These are phyloP conservation scores for Rhagium mordax DNA, from an alignment of 2,888 invertebrate species.

Conservation along the genomic window DNA sequence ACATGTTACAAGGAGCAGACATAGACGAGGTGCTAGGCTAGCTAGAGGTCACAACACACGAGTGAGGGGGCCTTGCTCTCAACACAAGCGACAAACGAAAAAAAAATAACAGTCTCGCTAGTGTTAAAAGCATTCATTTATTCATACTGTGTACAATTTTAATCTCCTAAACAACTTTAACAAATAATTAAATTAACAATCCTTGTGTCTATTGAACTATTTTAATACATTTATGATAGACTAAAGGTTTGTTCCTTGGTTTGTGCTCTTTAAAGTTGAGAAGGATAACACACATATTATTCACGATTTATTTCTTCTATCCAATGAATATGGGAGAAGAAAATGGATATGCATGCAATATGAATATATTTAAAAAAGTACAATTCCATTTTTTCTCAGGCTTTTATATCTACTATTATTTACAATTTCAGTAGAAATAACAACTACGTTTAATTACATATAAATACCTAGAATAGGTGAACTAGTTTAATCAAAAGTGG, in stretches of 20 bases:
- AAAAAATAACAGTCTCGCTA: conserved; percentile 19
- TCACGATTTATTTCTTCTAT: conserved; percentile 39
- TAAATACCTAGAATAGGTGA: neutral
- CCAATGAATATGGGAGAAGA: conserved; percentile 8
- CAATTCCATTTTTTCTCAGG: conserved; percentile 12
- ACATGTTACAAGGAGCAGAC: conserved; percentile 63
- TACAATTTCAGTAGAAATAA: conserved; percentile 15
- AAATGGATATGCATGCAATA: conserved; percentile 8
- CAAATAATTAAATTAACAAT: conserved; percentile 45
- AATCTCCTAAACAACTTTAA: conserved; percentile 45
- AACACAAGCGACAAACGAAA: conserved; percentile 50
- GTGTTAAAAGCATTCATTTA: conserved; percentile 53
- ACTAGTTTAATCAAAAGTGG: neutral
- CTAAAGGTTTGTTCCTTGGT: conserved; percentile 44
- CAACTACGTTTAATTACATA: neutral
- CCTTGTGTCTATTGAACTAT: conserved; percentile 45
- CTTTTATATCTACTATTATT: conserved; percentile 13
- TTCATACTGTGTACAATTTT: conserved; percentile 50
- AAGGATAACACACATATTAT: conserved; percentile 55
- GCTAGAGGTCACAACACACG: conserved; percentile 65
- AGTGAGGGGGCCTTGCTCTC: conserved; percentile 60
- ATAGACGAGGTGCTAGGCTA: conserved; percentile 63
- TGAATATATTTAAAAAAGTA: conserved; percentile 4
- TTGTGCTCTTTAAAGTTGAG: conserved; percentile 53
- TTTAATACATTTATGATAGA: conserved; percentile 36